Evolutionary conservation across 1,140 invertebrate species (phyloP), one percentile per base, ranked within the genome.

Genomic region (Sesamia nonagrioides): DNA sequence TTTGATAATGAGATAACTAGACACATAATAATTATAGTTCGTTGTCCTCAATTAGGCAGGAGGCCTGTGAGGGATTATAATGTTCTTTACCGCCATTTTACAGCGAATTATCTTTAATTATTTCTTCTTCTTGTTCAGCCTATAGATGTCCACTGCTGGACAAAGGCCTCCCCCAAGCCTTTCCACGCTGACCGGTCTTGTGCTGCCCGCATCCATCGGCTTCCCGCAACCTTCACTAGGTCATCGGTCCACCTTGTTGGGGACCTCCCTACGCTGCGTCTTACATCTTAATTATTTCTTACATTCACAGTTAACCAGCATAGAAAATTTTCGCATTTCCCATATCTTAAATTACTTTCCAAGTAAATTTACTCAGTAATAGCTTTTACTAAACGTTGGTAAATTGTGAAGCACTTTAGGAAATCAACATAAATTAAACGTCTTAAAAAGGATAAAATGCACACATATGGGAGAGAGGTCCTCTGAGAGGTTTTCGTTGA

Each of bases 301-400:
- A 27, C 27, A 27, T 3, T 1, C 27, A 1, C 1, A 9, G 21
- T 27, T 27, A 27, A 15, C 6, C 13, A 27, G 5, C 54, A 5
- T 58, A 58, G 9, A 9, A 50, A 58, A 13, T 54, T 21, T 21
- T 54, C 17, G 17, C 52, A 58, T 58, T 58, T 27, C 54, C 27
- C 11, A 52, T 76, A 56, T 69, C 2, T 74, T 69, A 45, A 45
- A 48, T 40, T 61, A 40, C 17, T 61, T 40, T 56, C 54, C 2
- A 21, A 56, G 54, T 37, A 27, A 60, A 60, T 35, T 37, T 17
- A 15, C 33, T 61, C 27, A 11, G 17, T 9, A 37, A 60, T 61
- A 37, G 33, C 35, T 35, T 40, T 40, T 40, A 15, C 33, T 35
- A 35, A 37, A 61, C 15, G 15, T 61, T 61, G 60, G 60, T 40